These are phyloP conservation scores for Ptiloglossa arizonensis DNA, from an alignment of 1,140 invertebrate species.

Conservation along the genomic window DNA sequence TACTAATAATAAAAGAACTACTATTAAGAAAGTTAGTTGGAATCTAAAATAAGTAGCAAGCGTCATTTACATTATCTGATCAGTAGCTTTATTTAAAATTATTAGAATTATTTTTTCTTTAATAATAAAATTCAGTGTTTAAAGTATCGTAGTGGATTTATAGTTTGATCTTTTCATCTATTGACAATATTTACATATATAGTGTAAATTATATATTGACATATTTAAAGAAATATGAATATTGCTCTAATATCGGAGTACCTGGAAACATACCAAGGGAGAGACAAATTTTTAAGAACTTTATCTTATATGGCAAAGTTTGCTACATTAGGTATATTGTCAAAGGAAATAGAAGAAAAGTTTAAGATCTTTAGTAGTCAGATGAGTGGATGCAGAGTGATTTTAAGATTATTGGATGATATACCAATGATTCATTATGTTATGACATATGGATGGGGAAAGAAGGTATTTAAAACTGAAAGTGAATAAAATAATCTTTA, in stretches of 20 bases:
- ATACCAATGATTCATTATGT: conserved; percentile 86
- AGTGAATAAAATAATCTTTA: conserved; percentile 43
- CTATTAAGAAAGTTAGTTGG: too few species aligned
- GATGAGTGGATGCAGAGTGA: conserved; percentile 86
- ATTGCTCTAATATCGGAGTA: conserved; percentile 74
- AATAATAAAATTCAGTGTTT: too few species aligned
- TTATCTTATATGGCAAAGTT: conserved; percentile 86
- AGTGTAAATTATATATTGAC: not conserved
- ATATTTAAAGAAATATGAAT: conserved; percentile 56
- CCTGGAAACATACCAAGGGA: conserved; percentile 82
- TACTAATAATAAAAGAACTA: too few species aligned
- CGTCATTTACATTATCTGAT: too few species aligned
- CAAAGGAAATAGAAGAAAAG: conserved; percentile 82
- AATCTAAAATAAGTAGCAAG: too few species aligned
- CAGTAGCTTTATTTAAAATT: too few species aligned
- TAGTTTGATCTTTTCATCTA: too few species aligned
- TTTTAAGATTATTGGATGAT: conserved; percentile 89
- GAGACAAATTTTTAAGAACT: conserved; percentile 85
- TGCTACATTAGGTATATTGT: conserved; percentile 82
- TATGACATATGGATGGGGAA: conserved; percentile 85
- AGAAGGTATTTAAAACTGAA: conserved; percentile 78
- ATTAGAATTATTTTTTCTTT: too few species aligned
- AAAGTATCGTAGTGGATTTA: too few species aligned
- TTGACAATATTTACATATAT: not conserved
- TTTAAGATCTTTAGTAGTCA: conserved; percentile 85